Percentiles rank a stretch among this genome's conserved stretches.
Conservation (phyloP, 1,140 invertebrate genomes). For the Triops longicaudatus region DNA sequence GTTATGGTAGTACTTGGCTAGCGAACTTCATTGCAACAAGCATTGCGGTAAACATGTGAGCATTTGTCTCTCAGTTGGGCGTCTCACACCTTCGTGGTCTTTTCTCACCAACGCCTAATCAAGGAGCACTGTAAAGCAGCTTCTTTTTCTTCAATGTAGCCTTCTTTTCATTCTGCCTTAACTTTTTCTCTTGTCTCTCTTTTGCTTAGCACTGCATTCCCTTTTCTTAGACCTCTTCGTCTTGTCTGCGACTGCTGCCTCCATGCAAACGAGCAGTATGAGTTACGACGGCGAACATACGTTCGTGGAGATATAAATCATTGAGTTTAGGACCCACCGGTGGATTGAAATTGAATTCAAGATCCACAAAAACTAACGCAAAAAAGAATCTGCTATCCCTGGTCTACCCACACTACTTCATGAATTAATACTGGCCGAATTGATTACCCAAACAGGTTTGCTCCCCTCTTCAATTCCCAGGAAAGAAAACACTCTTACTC, state of each 20-base stretch:
- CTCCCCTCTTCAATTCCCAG: too few relatives aligned
- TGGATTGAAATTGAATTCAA: constrained; percentile 12
- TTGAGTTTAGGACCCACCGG: not conserved
- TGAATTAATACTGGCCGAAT: constrained; percentile 8
- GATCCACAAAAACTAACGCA: not conserved
- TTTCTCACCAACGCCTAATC: not conserved
- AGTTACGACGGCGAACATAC: constrained; percentile 4
- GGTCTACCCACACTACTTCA: not conserved
- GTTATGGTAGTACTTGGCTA: not conserved
- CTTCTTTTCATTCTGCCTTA: too few relatives aligned
- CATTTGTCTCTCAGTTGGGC: constrained; percentile 11
- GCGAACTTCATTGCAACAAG: not conserved
- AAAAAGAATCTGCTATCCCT: not conserved
- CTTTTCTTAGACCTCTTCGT: not conserved
- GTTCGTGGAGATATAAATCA: constrained; percentile 2
- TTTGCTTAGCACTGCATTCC: not conserved
- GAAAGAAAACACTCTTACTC: too few relatives aligned
- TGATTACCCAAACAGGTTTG: not conserved
- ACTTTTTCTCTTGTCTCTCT: not conserved
- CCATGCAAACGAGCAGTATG: constrained; percentile 11
- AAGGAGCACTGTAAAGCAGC: not conserved
- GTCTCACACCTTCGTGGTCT: not conserved
- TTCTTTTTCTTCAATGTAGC: not conserved
- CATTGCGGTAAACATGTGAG: not conserved
- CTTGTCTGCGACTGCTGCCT: not conserved